Base-by-base conservation (phyloP, 2,113 vertebrate species). In the Bujurquina vittata region DNA sequence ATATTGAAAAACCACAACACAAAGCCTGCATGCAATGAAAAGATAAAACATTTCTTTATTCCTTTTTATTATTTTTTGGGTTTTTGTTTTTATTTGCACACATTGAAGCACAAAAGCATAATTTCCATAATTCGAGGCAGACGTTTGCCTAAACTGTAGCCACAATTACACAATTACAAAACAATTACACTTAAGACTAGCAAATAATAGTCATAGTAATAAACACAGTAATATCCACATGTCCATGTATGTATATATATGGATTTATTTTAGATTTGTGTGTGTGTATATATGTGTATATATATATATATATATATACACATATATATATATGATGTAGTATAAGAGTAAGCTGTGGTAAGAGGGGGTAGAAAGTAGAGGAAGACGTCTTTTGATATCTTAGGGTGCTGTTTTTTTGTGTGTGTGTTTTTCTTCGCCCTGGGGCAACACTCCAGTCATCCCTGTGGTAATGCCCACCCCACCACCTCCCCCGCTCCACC, bases 401-500 rank as follows among this genome's bases (percentile, higher is more conserved):
- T 35, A 89, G 95, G 96, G 96, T 95, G 94, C 96, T 96, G 94
- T 96, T 77, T 12, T 73, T 75, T 23, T 76, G 22, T 96, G 83
- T 85, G 83, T 85, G 59, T 91, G 49, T 88, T 82, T 62, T 96
- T 94, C 94, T 93, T 84, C 96, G 92, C 93, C 97, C 96, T 29
- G 75, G 85, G 97, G 97, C 97, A 95, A 96, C 92, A 96, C 94
- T 95, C 95, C 95, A 96, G 96, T 96, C 96, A 95, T 95, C 96
- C 96, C 96, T 95, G 95, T 94, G 95, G 96, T 96, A 94, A 94
- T 94, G 94, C 96, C 96, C 96, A 91, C 94, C 96, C 96, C 95
- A 9, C 52, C 63, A 95, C 96, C 94, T 95, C 20, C n/a, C 43
- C 43, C 65, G 17, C 43, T 52, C 43, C 43, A n/a, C 20, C 23